Evolutionary conservation across 2,797 vertebrate genomes (phyloP), one percentile per base, ranked within the genome.

Genomic region (Gila robusta): DNA sequence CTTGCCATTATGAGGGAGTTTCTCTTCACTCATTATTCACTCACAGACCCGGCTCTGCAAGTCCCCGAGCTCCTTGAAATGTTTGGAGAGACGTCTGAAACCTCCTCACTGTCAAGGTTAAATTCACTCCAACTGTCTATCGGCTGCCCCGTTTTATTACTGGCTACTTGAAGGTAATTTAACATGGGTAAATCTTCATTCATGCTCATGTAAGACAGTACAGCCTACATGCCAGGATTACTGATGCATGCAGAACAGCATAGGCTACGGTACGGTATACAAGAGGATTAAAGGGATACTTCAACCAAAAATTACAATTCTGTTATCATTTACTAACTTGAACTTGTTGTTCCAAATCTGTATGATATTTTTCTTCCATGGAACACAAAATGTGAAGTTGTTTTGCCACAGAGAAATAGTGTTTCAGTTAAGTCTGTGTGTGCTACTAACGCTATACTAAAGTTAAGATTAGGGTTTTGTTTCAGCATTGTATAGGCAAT

Each of bases 21-120:
- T 90, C 92, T 92, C 92, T 91, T 94, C 84, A 87, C 93, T 94
- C 93, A 93, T 96, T 95, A 95, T 93, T 92, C 84, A 86, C 92
- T 91, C 54, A 90, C 89, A 92, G 91, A 91, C 94, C 82, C 87
- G 91, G 90, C 86, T 89, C 85, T 86, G 89, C 90, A 81, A 87
- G 90, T 93, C 92, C 92, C 90, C 88, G 91, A 92, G 92, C 90
- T 93, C 91, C 88, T 90, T 86, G 37, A 69, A 81, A 87, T 90
- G 92, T 93, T 91, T 90, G 92, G 89, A 93, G 56, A 72, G 90
- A 82, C 62, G 87, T 93, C 90, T 92, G 88, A 87, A 89, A 86
- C 90, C 88, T 90, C 78, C 62, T 81, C 35, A 72, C 80, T 83
- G 89, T 90, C 92, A 93, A 94, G 94, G 94, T 94, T 94, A 94